A percentile compares a stretch with the other conserved stretches of the same genome.
Evolutionary conservation across 2,797 vertebrate species (phyloP).

Genomic region (Eulemur mongoz): DNA sequence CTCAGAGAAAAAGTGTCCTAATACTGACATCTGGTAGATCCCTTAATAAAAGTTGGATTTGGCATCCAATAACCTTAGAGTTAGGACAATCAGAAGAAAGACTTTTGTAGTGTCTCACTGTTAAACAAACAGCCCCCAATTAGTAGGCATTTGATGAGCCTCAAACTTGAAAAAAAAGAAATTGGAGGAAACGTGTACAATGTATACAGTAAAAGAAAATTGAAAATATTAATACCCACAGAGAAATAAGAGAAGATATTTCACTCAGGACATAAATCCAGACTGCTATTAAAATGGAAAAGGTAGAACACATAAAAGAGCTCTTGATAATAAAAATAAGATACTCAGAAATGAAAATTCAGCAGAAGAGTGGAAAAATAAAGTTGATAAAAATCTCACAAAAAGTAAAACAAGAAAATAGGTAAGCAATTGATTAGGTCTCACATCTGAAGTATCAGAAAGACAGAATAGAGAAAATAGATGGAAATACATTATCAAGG

Average conservation of each 20-base stretch:
- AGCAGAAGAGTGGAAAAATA: background rate
- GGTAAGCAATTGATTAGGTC: background rate
- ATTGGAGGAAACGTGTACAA: background rate
- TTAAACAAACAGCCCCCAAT: background rate
- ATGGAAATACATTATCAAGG: background rate
- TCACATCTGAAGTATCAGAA: background rate
- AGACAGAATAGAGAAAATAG: background rate
- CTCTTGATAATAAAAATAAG: background rate
- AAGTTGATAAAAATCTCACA: background rate
- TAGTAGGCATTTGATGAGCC: background rate
- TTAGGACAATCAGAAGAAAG: slow-evolving; percentile 2
- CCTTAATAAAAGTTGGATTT: slow-evolving; percentile 39
- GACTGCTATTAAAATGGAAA: background rate
- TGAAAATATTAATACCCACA: background rate
- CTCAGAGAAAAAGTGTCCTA: background rate
- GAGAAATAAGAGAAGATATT: slow-evolving; percentile 19
- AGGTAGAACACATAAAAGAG: background rate
- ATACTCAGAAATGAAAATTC: slow-evolving; percentile 33
- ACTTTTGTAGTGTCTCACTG: background rate
- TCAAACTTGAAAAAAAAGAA: background rate
- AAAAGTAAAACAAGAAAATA: background rate
- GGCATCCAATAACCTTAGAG: background rate
- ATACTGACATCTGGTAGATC: background rate
- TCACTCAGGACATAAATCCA: background rate
- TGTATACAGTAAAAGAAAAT: background rate